Base-by-base conservation (phyloP, 2,797 vertebrate genomes). In the Sebastiscus tertius region DNA sequence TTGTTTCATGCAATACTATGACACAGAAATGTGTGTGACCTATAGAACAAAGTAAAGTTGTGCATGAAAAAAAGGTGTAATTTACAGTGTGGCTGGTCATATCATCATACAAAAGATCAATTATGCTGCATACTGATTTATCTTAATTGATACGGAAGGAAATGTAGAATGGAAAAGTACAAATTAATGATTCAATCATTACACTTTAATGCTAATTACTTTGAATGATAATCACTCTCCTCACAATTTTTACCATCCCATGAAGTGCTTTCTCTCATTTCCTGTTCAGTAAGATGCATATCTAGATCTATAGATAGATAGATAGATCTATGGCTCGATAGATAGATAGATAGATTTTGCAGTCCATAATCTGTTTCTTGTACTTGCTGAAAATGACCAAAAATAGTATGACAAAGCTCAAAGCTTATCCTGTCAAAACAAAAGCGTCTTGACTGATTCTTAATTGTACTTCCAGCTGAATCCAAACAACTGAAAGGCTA, bases 401-500 rank as follows among this genome's bases (percentile, higher is more conserved):
- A 61, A 61, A 46, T 49, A 65, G 8, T 46, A 4, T 14, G 22
- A 59, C 22, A 65, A 63, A 79, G 36, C 34, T 52, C 52, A 9
- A 46, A 63, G 68, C 49, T 55, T 31, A 33, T 49, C 36, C 10
- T 66, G 82, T 82, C 75, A 61, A 81, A 88, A 81, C 65, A 81
- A 76, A 76, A 75, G 36, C 6, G 1, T 77, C 80, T 64, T 52
- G 71, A 33, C 64, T 52, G 42, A 81, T 75, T 80, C 62, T 80
- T 69, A 62, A 86, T 68, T 82, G 64, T 77, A 80, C 74, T 90
- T 86, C 76, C 62, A 73, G 6, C 31, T 75, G 34, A 81, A 72
- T 80, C 62, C 74, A 72, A 87, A 82, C 80, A 85, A 82, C 84
- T 72, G 24, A 54, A 46, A 72, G 74, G 78, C 81, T 39, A 75